A percentile compares a stretch with the other conserved stretches of the same genome.
Conservation (phyloP, 2,888 invertebrate genomes). For the Cerastis rubricosa region DNA sequence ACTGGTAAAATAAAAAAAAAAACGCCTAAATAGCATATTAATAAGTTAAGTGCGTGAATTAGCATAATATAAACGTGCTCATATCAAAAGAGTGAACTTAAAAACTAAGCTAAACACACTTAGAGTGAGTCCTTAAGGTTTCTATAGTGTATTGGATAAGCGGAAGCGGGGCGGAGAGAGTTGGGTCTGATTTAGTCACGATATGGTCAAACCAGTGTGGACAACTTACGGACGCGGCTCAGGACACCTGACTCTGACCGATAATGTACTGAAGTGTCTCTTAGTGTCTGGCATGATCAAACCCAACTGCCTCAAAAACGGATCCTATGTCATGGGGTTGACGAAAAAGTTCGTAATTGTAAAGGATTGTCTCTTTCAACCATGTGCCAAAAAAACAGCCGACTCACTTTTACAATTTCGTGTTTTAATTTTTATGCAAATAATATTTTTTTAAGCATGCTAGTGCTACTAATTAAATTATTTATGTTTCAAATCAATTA, state of each 20-base stretch:
- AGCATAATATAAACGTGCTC: constrained; percentile 73
- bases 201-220: background rate
- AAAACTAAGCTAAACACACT: constrained; percentile 78
- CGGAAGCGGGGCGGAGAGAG: constrained; percentile 37
- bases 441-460: background rate
- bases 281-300: background rate
- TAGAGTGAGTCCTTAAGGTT: constrained; percentile 75
- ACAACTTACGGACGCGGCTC: background rate
- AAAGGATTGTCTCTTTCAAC: background rate
- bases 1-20: constrained; percentile 48
- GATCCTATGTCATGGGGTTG: background rate
- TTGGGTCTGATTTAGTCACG: background rate
- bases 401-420: background rate
- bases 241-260: background rate
- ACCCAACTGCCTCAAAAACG: background rate
- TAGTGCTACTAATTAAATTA: background rate
- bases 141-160: constrained; percentile 41
- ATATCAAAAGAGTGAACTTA: constrained; percentile 77
- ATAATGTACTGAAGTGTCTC: background rate
- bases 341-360: background rate
- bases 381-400: background rate
- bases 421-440: background rate
- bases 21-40: constrained; percentile 57
- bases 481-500: background rate
- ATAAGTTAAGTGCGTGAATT: constrained; percentile 69